Evolutionary conservation across 2,888 invertebrate species (phyloP).

Genomic region (Troilus luridus): DNA sequence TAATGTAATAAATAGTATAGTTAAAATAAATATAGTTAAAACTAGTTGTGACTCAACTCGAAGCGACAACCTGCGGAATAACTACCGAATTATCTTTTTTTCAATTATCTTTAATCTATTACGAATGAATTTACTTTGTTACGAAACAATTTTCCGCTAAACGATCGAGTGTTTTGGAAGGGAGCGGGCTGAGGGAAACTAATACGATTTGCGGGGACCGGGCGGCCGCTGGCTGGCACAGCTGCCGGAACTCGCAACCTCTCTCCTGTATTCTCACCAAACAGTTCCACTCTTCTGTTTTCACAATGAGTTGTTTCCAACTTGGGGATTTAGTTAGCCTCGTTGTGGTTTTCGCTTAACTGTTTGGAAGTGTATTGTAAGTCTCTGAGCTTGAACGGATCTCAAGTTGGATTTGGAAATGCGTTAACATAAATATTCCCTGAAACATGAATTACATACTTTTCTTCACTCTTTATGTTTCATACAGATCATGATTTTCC

Average conservation of each 20-base stretch:
- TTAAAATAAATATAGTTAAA: no score
- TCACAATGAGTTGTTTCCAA: slow-evolving; percentile 37
- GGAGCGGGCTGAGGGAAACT: background rate
- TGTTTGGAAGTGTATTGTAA: background rate
- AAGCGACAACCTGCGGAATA: no score
- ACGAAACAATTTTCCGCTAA: background rate
- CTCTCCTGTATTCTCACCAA: background rate
- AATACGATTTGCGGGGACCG: background rate
- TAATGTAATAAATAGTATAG: no score
- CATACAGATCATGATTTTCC: no score
- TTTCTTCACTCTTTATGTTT: background rate
- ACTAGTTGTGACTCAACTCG: no score
- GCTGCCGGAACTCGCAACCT: slow-evolving; percentile 4
- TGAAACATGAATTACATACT: background rate
- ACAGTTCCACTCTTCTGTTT: background rate
- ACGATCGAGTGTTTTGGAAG: background rate
- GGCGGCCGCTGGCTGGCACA: background rate
- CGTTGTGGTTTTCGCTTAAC: background rate
- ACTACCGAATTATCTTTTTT: no score
- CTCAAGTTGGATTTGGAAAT: background rate
- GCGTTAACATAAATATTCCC: background rate
- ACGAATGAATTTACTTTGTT: background rate
- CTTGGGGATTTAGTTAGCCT: background rate
- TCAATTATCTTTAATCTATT: background rate
- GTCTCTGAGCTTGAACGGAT: background rate